phyloP scores from a whole-genome alignment of 2,888 invertebrate genomes.

The Myopa testacea region DNA sequence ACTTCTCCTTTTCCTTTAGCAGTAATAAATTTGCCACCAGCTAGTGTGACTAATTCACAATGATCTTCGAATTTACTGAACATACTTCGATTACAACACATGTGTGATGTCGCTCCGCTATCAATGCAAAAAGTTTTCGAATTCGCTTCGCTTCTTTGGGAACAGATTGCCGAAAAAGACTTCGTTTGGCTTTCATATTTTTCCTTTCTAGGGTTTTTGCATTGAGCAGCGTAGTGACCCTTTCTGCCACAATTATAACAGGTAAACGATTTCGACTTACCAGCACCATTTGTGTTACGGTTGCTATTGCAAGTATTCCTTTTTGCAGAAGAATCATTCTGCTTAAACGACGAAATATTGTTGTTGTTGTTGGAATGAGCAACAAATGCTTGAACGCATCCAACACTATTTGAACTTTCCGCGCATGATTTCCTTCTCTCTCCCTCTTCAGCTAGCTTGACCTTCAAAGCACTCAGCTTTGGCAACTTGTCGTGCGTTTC shows the following conservation, averaged over 20 bases:
- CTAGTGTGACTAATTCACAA: no score
- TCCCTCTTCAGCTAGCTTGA: constrained; percentile 39
- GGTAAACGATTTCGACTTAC: constrained; percentile 18
- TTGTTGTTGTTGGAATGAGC: neutral
- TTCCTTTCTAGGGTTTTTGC: constrained; percentile 1
- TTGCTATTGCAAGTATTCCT: neutral
- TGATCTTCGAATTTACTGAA: no score
- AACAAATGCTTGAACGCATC: constrained; percentile 36
- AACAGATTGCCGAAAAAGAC: constrained; percentile 8
- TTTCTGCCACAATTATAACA: constrained; percentile 32
- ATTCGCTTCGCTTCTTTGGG: constrained; percentile 11
- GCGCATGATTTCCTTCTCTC: constrained; percentile 17
- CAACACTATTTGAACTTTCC: neutral
- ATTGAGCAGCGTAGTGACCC: constrained; percentile 31
- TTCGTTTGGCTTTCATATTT: constrained; percentile 15
- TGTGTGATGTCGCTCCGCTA: no score
- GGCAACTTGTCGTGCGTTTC: constrained; percentile 36
- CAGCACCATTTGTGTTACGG: neutral
- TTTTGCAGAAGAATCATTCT: neutral
- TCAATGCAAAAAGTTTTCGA: neutral
- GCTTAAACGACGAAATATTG: constrained; percentile 7
- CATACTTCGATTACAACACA: no score
- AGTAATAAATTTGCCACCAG: no score
- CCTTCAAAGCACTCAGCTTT: constrained; percentile 29
- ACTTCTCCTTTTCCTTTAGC: no score